These are phyloP conservation scores for Callitettix versicolor DNA, from an alignment of 1,140 invertebrate genomes.

Conservation along the genomic window DNA sequence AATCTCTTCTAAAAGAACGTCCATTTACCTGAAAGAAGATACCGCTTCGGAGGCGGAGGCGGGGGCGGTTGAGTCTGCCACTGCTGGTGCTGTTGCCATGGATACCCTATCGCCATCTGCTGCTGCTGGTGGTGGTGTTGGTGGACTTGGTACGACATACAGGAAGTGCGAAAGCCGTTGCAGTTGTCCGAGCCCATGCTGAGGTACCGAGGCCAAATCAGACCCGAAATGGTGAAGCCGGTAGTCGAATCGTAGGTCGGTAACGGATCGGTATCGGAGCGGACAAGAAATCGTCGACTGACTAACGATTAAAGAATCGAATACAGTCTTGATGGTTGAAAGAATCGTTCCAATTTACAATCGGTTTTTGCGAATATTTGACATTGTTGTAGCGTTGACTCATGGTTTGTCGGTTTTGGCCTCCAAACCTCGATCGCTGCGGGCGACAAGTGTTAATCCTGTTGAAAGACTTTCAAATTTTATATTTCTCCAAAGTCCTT, in stretches of 20 bases:
- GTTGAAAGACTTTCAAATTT: too few relatives aligned
- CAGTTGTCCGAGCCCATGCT: constrained; percentile 5
- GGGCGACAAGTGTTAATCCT: too few relatives aligned
- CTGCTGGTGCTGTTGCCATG: constrained; percentile 3
- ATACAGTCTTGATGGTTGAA: constrained; percentile 8
- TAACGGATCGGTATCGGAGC: background rate
- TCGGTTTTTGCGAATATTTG: too few relatives aligned
- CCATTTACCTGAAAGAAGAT: background rate
- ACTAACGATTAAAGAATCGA: background rate
- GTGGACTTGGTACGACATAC: background rate
- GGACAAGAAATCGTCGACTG: background rate
- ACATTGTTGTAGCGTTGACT: too few relatives aligned
- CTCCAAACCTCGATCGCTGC: too few relatives aligned
- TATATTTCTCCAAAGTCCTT: too few relatives aligned
- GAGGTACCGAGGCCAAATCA: constrained; percentile 3
- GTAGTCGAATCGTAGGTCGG: background rate
- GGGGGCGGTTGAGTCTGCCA: background rate
- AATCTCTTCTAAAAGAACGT: too few relatives aligned
- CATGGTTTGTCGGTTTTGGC: too few relatives aligned
- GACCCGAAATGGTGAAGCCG: constrained; percentile 7
- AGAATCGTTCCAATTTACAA: background rate
- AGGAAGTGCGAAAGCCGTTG: background rate
- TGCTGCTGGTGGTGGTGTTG: constrained; percentile 5
- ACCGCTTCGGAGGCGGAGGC: constrained; percentile 3
- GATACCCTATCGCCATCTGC: background rate